A percentile compares a stretch with the other conserved stretches of the same genome.
These are phyloP conservation scores for Myodes glareolus DNA, from an alignment of 2,113 vertebrate genomes.

Conservation along the genomic window DNA sequence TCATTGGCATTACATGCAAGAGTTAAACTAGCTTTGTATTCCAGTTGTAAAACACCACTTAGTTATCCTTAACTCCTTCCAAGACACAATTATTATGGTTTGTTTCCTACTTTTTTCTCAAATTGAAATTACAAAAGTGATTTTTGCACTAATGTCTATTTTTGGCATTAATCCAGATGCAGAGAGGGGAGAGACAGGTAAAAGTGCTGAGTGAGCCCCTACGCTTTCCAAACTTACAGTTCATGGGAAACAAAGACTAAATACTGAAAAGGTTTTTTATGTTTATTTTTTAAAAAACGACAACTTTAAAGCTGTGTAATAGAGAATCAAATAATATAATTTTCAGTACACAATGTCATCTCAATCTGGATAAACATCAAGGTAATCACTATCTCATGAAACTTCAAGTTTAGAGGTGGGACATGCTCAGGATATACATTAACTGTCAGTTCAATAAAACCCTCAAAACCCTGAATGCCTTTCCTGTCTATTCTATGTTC, in stretches of 20 bases:
- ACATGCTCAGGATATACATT: not conserved
- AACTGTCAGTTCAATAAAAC: not conserved
- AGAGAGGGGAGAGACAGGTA: not conserved
- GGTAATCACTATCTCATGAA: not conserved
- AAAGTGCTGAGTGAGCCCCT: not conserved
- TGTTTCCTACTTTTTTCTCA: not conserved
- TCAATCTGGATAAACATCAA: not conserved
- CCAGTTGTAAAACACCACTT: not conserved
- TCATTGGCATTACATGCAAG: not conserved
- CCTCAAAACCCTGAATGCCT: not conserved
- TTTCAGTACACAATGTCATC: not conserved
- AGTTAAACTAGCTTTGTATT: not conserved
- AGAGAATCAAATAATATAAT: not conserved
- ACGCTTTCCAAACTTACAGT: not conserved
- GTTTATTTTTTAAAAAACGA: too few relatives aligned
- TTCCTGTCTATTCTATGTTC: not conserved
- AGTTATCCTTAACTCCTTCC: not conserved
- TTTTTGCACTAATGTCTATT: not conserved
- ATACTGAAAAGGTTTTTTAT: not conserved
- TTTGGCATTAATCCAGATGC: not conserved
- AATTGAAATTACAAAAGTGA: not conserved
- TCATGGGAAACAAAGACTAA: not conserved
- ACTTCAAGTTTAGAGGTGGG: not conserved
- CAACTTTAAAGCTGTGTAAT: not conserved
- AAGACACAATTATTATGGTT: not conserved